Evolutionary conservation across 2,113 vertebrate species (phyloP), one percentile per base, ranked within the genome.

Genomic region (Callorhinus ursinus): DNA sequence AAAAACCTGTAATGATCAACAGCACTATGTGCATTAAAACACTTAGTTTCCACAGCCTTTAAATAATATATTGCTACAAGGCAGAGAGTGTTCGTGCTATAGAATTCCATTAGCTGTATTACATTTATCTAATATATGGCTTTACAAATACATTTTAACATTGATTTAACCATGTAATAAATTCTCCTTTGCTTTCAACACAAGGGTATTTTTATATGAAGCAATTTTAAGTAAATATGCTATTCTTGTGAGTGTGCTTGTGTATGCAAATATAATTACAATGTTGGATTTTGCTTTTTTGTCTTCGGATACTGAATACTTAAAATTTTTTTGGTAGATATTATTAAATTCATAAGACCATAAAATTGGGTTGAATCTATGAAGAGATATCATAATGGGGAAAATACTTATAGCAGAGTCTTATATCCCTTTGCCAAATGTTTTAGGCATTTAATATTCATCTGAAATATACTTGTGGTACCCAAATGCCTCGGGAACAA

Each of bases 41-140:
- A 95, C 90, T 98, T 96, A 97, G 88, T 92, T 98, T 95, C 80
- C 53, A 80, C 74, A 98, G 95, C 57, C n/a, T 76, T 96, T 96
- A 97, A 98, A 98, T 98, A 98, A 98, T 95, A 95, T 67, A 95
- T 97, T 97, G 83, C 72, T 86, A 80, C 72, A 94, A 97, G 51
- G 65, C 67, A 97, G 76, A 95, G 53, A 97, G 94, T 76, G 86
- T 97, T 90, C 28, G 26, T 97, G 85, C 76, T 95, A 63, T 88
- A 97, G 63, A 91, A 95, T 98, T 98, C 97, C 96, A 98, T 98
- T 98, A 98, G 46, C 82, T 96, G 95, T 93, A 95, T 97, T 98
- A 86, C n/a, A 97, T 77, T 98, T 98, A 82, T 71, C 95, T 67
- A 96, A 97, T 79, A 97, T 95, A 94, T 59, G 87, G 91, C 93